Conservation (phyloP, 92 coral and sea anemone species). For the Bergia puertoricense region DNA sequence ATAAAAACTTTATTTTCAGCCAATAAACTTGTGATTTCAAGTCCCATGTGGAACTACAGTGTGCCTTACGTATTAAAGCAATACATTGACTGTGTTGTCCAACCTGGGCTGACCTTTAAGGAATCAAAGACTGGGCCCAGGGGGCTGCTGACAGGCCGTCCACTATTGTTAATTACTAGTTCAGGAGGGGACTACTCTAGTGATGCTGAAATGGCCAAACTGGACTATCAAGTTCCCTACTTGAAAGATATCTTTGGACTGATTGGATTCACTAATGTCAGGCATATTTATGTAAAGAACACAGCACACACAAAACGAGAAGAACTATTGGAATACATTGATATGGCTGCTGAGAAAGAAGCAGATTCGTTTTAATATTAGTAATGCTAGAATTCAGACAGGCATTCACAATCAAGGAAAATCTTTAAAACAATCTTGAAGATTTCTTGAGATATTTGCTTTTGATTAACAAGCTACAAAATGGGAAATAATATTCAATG, state of each 20-base stretch:
- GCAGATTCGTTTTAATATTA: slow-evolving; percentile 54
- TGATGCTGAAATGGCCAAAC: slow-evolving; percentile 62
- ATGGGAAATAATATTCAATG: neutral
- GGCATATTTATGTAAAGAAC: slow-evolving; percentile 92
- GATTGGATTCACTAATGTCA: slow-evolving; percentile 90
- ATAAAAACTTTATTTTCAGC: slow-evolving; percentile 82
- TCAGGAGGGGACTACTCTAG: slow-evolving; percentile 92
- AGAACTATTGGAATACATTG: slow-evolving; percentile 53
- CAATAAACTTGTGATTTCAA: slow-evolving; percentile 84
- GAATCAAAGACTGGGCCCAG: slow-evolving; percentile 80
- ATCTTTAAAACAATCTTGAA: no score
- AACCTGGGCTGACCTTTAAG: slow-evolving; percentile 91
- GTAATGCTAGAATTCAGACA: neutral
- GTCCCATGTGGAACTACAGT: slow-evolving; percentile 99
- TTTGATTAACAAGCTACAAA: neutral
- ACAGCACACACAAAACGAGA: slow-evolving; percentile 71
- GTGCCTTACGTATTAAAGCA: slow-evolving; percentile 95
- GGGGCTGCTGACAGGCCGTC: slow-evolving; percentile 86
- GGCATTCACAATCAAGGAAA: no score
- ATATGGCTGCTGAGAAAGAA: slow-evolving; percentile 60
- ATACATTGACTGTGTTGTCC: slow-evolving; percentile 97
- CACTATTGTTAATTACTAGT: slow-evolving; percentile 83
- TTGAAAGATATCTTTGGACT: slow-evolving; percentile 90
- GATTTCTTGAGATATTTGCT: no score
- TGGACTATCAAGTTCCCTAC: slow-evolving; percentile 98